Base-by-base conservation (phyloP, 1,140 invertebrate genomes). In the Halesus radiatus region DNA sequence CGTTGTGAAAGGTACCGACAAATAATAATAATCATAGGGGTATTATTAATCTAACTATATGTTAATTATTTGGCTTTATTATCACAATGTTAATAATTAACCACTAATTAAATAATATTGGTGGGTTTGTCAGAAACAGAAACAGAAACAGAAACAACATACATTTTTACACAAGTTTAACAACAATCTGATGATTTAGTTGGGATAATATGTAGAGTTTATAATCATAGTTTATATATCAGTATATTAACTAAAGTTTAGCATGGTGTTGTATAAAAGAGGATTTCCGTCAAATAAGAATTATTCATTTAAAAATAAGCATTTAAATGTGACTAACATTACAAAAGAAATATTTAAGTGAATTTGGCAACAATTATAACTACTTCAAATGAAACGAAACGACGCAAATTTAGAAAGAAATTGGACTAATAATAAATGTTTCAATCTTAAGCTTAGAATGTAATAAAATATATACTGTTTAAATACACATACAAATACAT, bases 1-100 rank as follows among this genome's bases (percentile, higher is more conserved):
- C 81, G 81, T 77, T 82, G 81, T 79, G 79, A 73, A 75, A 64
- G 23, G 23, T 50, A 26, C 15, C 18, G 62, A 37, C 7, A 66
- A 29, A 66, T 37, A n/a, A 70, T 70, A 79, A 62, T 78, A 53
- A 45, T 66, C n/a, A 79, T 58, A 79, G 75, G 68, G 53, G 70
- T 64, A 29, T 70, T 53, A 72, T 68, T 54, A 60, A 64, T 56
- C 78, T 79, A 82, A 80, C 58, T 82, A 82, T 77, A 73, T 54
- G 76, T 62, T 79, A 62, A 80, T 76, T 82, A 82, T 82, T 82
- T 82, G 78, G 78, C 81, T 82, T 82, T 82, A 76, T 82, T 82
- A 82, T 82, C 81, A 82, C 81, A 81, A 73, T 66, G 74, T 78
- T 74, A 81, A 76, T 76, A 76, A 58, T 62, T 66, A 77, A 70